These are phyloP conservation scores for Eulemur albifrons DNA, from an alignment of 2,797 vertebrate species.

Conservation along the genomic window DNA sequence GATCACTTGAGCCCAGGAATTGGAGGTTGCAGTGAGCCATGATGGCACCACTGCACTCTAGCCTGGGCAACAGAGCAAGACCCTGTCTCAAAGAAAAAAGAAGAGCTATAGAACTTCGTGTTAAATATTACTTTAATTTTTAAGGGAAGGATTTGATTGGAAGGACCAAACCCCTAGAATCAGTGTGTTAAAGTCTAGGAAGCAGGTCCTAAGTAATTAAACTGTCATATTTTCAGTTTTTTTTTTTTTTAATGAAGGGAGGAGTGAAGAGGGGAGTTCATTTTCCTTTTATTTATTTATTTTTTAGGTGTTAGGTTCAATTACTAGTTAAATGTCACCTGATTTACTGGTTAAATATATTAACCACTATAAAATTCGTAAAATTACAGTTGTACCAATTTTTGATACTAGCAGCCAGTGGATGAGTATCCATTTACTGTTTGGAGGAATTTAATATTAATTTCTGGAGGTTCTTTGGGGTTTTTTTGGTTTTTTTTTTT, in stretches of 20 bases:
- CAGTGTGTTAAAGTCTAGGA: not conserved
- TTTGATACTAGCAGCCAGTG: not conserved
- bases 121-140: not conserved
- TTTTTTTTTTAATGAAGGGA: too few relatives aligned
- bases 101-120: not conserved
- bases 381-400: not conserved
- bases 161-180: not conserved
- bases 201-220: not conserved
- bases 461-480: not conserved
- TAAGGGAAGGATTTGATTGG: not conserved
- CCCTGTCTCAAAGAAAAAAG: not conserved
- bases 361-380: conserved; percentile 8
- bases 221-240: not conserved
- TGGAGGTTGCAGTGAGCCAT: not conserved
- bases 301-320: not conserved
- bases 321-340: conserved; percentile 7
- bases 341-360: conserved; percentile 1
- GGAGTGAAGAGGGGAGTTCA: too few relatives aligned
- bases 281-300: too few relatives aligned
- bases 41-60: too few relatives aligned
- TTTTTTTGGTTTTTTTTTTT: too few relatives aligned
- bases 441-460: not conserved
- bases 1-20: not conserved
- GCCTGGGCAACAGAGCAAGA: not conserved
- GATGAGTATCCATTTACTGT: not conserved